Conservation (phyloP, 92 coral and sea anemone species). For the Palythoa caribaeorum region DNA sequence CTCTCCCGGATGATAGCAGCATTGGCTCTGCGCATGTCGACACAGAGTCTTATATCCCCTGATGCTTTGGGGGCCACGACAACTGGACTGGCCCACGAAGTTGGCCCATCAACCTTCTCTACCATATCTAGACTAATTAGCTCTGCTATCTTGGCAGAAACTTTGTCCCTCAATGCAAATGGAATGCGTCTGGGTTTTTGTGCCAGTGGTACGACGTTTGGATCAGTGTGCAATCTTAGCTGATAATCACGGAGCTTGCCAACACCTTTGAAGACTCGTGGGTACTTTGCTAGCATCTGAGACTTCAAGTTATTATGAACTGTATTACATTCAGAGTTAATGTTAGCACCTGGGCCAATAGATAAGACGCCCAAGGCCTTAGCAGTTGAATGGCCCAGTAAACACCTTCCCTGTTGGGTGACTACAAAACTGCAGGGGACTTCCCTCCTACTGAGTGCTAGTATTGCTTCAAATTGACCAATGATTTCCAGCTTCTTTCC, state of each 20-base stretch:
- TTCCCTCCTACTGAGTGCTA: no score
- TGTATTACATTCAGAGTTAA: slow-evolving; percentile 8
- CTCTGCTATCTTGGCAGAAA: slow-evolving; percentile 32
- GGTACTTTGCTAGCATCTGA: slow-evolving; percentile 18
- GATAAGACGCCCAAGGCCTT: no score
- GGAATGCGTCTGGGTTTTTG: slow-evolving; percentile 37
- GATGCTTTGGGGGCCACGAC: slow-evolving; percentile 30
- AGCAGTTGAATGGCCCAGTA: no score
- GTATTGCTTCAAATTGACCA: slow-evolving; percentile 29
- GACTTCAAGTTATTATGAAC: background rate
- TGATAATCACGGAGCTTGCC: slow-evolving; percentile 45
- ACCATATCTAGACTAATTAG: slow-evolving; percentile 38
- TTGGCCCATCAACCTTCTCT: slow-evolving; percentile 45
- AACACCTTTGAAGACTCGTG: slow-evolving; percentile 41
- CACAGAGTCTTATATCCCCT: slow-evolving; percentile 43
- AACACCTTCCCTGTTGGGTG: no score
- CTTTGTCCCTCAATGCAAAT: slow-evolving; percentile 37
- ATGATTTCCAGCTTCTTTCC: slow-evolving; percentile 34
- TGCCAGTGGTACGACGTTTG: slow-evolving; percentile 12
- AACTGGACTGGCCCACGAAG: slow-evolving; percentile 28
- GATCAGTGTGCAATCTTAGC: slow-evolving; percentile 17
- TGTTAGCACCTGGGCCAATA: background rate
- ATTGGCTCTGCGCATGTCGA: slow-evolving; percentile 21
- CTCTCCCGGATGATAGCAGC: no score
- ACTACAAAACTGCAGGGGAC: no score